Base-by-base conservation (phyloP, 2,888 invertebrate genomes). In the Emmelina monodactyla region DNA sequence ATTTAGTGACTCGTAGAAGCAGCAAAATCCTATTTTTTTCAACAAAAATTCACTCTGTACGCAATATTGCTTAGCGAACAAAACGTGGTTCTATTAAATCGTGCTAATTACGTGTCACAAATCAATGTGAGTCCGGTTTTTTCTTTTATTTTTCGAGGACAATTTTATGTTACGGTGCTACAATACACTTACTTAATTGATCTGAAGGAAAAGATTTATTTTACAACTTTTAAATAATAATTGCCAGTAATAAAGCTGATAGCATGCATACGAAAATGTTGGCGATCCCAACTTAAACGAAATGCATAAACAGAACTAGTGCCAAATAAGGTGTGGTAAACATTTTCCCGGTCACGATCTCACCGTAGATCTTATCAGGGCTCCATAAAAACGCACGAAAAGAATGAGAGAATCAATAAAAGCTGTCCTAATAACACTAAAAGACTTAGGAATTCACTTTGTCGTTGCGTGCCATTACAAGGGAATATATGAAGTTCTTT, bases 71-170 rank as follows among this genome's bases (percentile, higher is more conserved):
- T n/a, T n/a, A n/a, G n/a, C n/a, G n/a, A n/a, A n/a, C n/a, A n/a
- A n/a, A n/a, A n/a, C 61, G 62, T 65, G 67, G 63, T 62, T 58
- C 50, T 62, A 46, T 61, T 62, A 63, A 70, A 68, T 66, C 58
- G 56, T 53, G 59, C 68, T 67, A 70, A 69, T 69, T 62, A 58
- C 55, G 38, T 37, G 37, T 14, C 42, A 47, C 57, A 57, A 58
- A 4, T 11, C 31, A 43, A 44, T 41, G 43, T 32, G 40, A 42
- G 37, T 39, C 35, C 14, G 34, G 40, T 47, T 47, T 50, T 46
- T 51, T 53, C 51, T 42, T 5, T 19, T 19, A 9, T 6, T 9
- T 19, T 19, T 9, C 5, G 5, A 6, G 5, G 19, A 19, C 19
- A 19, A 9, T 9, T 19, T 19, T 19, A 19, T 5, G 9, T 5